These are phyloP conservation scores for Lordiphosa fenestrarum DNA, from an alignment of 2,888 invertebrate species.

Conservation along the genomic window DNA sequence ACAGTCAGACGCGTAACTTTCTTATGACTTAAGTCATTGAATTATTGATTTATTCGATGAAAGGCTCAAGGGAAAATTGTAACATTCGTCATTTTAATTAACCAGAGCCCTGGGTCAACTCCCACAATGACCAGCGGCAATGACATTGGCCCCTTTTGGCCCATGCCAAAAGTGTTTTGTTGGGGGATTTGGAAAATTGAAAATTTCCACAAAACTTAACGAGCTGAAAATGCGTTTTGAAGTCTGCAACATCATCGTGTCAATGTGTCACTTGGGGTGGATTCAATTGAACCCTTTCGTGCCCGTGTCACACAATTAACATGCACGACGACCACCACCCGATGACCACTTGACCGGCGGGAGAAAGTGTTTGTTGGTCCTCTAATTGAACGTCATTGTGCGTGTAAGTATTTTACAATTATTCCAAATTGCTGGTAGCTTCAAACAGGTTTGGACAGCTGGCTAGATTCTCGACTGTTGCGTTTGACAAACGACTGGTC, in stretches of 20 bases:
- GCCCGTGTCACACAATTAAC: conserved; percentile 60
- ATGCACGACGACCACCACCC: conserved; percentile 35
- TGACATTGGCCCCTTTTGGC: background rate
- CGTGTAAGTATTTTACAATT: conserved; percentile 28
- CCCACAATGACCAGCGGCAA: conserved; percentile 28
- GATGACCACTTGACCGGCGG: conserved; percentile 53
- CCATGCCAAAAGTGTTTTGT: conserved; percentile 3
- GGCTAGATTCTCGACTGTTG: conserved; percentile 34
- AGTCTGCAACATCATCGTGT: conserved; percentile 51
- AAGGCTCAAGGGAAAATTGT: background rate
- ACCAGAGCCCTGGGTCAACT: conserved; percentile 5
- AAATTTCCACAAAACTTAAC: conserved; percentile 49
- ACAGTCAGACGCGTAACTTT: too few species aligned
- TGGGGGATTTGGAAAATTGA: conserved; percentile 29
- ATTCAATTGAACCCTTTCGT: conserved; percentile 51
- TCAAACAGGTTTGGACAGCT: conserved; percentile 66
- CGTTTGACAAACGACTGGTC: conserved; percentile 58
- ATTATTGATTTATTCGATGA: too few species aligned
- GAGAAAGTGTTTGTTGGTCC: conserved; percentile 26
- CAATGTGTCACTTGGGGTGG: conserved; percentile 10
- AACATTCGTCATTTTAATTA: conserved; percentile 20
- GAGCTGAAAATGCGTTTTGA: conserved; percentile 68
- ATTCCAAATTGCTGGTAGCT: conserved; percentile 31
- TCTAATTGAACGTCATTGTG: conserved; percentile 74
- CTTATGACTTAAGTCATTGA: too few species aligned